Evolutionary conservation across 2,888 invertebrate species (phyloP), one percentile per base, ranked within the genome.

Genomic region (Brachyopa scutellaris): DNA sequence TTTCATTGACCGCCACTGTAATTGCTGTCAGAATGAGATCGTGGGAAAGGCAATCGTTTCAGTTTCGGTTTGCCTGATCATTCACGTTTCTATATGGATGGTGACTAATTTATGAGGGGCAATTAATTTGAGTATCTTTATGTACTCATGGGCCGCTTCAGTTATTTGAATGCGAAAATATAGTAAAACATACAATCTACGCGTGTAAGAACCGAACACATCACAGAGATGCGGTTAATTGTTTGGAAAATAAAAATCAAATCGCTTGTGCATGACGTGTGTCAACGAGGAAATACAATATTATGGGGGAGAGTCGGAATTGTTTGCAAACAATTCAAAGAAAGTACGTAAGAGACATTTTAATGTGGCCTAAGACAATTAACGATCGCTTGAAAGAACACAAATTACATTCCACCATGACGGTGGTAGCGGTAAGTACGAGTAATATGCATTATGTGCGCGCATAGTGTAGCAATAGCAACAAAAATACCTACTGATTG

Each of bases 21-120:
- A 13, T 47, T 29, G 45, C 15, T 21, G 33, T 29, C 66, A 7
- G 51, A 36, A 55, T 40, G 51, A 53, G 67, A 80, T 67, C 79
- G 79, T 80, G 79, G 74, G 79, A 80, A 79, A 26, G 47, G 31
- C 53, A 53, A 62, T 74, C 29, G n/a, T n/a, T n/a, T n/a, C n/a
- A n/a, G n/a, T n/a, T n/a, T n/a, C n/a, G 33, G 19, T 53, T 61
- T 17, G 73, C 21, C 45, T 33, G 59, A 51, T 70, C 29, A 23
- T 19, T n/a, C n/a, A n/a, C n/a, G 9, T n/a, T 15, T 23, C 11
- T 7, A 13, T 21, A 23, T n/a, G 13, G 13, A 11, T 26, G 17
- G 19, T 29, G 17, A 38, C 23, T 53, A 42, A 53, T 72, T 72
- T 62, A 72, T 53, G 33, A 2, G n/a, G 19, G 13, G 8, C 15